Evolutionary conservation across 2,113 vertebrate species (phyloP).

Genomic region (Petromus typicus): DNA sequence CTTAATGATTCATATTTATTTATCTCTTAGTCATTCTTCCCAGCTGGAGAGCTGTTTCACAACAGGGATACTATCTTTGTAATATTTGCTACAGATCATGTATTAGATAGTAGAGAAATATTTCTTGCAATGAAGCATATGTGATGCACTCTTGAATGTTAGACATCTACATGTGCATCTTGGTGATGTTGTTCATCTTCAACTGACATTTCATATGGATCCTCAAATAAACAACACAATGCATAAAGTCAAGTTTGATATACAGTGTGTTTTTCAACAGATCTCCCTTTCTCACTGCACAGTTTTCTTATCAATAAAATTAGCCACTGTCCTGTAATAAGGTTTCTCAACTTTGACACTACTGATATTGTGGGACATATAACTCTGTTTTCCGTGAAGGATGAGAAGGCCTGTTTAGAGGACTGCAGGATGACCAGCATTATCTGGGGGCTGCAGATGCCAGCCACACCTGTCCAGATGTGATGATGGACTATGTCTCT

Average conservation of each 20-base stretch:
- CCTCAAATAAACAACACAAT: background rate
- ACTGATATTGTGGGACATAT: background rate
- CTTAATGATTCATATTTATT: conserved; percentile 28
- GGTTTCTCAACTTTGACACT: background rate
- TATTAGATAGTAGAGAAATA: background rate
- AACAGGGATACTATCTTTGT: background rate
- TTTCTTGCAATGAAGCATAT: background rate
- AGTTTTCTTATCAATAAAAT: background rate
- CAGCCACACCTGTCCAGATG: background rate
- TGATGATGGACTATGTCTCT: background rate
- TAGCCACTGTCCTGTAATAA: background rate
- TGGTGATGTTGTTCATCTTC: background rate
- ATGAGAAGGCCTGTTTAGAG: background rate
- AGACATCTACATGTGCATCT: background rate
- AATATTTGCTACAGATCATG: conserved; percentile 1
- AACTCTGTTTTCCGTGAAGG: background rate
- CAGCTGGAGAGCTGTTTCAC: background rate
- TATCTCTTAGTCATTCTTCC: background rate
- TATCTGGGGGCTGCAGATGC: background rate
- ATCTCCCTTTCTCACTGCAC: background rate
- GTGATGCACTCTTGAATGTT: background rate
- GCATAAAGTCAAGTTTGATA: background rate
- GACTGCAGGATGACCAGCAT: background rate
- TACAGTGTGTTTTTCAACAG: background rate
- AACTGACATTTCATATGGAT: background rate